phyloP scores from a whole-genome alignment of 1,140 invertebrate species.

The Mercenaria mercenaria region DNA sequence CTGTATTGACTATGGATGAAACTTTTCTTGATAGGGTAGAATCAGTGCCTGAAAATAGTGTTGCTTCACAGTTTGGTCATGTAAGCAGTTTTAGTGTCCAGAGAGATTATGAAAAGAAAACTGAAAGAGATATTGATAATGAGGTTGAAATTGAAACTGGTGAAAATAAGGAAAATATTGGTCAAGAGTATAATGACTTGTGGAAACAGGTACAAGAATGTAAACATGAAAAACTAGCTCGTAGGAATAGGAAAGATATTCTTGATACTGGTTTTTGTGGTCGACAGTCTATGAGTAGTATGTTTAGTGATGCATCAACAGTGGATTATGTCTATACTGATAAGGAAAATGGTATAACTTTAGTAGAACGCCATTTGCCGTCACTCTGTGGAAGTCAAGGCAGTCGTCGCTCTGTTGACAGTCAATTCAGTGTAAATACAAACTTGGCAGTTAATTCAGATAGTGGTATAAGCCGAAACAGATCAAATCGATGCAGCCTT shows the following conservation, averaged over 20 bases:
- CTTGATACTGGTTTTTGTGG: slow-evolving; percentile 56
- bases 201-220: slow-evolving; percentile 33
- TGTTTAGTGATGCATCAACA: slow-evolving; percentile 65
- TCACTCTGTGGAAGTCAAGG: slow-evolving; percentile 75
- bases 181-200: slow-evolving; percentile 31
- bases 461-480: background rate
- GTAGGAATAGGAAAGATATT: slow-evolving; percentile 10
- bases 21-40: slow-evolving; percentile 3
- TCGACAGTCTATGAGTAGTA: slow-evolving; percentile 46
- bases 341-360: slow-evolving; percentile 75
- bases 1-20: slow-evolving; percentile 12
- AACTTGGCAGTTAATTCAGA: slow-evolving; percentile 49
- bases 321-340: slow-evolving; percentile 81
- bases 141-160: background rate
- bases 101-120: background rate
- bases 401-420: slow-evolving; percentile 75
- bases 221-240: slow-evolving; percentile 31
- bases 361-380: slow-evolving; percentile 78
- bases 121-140: background rate
- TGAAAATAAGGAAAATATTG: background rate
- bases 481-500: background rate
- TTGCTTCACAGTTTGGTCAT: background rate
- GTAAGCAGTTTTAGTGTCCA: background rate
- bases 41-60: background rate
- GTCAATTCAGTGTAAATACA: slow-evolving; percentile 58